These are phyloP conservation scores for Folsomia manolachei DNA, from an alignment of 2,888 invertebrate genomes.

Conservation along the genomic window DNA sequence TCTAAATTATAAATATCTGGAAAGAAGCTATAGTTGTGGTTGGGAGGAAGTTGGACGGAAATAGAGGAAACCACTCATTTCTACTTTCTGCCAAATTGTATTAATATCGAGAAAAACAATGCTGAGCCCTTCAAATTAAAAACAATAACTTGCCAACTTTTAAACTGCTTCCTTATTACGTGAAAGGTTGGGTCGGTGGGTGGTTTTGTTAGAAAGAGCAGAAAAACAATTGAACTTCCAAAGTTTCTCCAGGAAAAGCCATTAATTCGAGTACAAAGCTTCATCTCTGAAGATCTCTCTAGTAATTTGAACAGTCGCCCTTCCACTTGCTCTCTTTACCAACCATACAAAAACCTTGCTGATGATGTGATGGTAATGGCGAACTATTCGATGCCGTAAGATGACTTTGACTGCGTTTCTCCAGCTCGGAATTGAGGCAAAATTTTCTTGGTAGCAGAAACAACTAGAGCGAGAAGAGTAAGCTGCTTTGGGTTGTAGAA, in stretches of 20 bases:
- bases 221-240: constrained; percentile 17
- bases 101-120: neutral
- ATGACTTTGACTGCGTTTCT: neutral
- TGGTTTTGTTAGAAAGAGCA: no score
- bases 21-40: neutral
- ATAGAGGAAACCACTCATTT: neutral
- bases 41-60: neutral
- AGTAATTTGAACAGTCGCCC: constrained; percentile 18
- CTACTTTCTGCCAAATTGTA: no score
- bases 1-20: neutral
- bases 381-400: neutral
- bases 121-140: constrained; percentile 17
- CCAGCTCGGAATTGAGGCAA: no score
- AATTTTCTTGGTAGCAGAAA: no score
- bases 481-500: no score
- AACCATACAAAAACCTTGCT: neutral
- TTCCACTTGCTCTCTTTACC: neutral
- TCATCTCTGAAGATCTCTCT: constrained; percentile 17
- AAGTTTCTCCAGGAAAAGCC: constrained; percentile 17
- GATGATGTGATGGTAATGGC: neutral
- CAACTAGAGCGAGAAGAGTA: no score
- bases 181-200: neutral
- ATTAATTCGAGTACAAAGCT: constrained; percentile 19
- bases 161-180: neutral
- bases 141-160: constrained; percentile 19